Evolutionary conservation across 2,797 vertebrate genomes (phyloP).

Genomic region (Galaxias olidus): DNA sequence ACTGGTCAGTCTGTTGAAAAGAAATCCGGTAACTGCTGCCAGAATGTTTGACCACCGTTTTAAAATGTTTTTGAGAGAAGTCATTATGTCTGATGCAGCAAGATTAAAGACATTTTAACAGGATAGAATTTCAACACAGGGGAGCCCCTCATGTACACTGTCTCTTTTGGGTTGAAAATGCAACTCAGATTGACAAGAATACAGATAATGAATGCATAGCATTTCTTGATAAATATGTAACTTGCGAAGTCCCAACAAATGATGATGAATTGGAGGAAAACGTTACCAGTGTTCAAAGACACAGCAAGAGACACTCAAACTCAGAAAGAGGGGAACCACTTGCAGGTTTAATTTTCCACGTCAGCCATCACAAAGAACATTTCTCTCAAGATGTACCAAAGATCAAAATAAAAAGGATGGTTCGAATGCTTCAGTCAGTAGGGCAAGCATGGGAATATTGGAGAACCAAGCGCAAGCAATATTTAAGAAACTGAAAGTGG

Average conservation of each 20-base stretch:
- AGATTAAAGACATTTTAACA: conserved; percentile 15
- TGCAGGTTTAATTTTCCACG: too few species aligned
- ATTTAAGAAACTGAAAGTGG: too few species aligned
- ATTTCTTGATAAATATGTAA: conserved; percentile 16
- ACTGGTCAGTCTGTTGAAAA: conserved; percentile 16
- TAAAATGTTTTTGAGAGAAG: conserved; percentile 15
- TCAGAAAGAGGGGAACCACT: too few species aligned
- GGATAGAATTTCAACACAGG: conserved; percentile 2
- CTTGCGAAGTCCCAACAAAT: conserved; percentile 5
- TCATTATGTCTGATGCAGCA: conserved; percentile 9
- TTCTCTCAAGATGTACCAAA: too few species aligned
- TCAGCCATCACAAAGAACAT: too few species aligned
- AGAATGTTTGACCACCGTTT: conserved; percentile 34
- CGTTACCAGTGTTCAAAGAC: too few species aligned
- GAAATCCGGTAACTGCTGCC: conserved; percentile 24
- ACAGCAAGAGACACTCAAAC: too few species aligned
- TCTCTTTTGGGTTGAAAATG: conserved; percentile 9
- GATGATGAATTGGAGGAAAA: conserved; percentile 16
- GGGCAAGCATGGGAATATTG: too few species aligned
- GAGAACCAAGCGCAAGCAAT: too few species aligned
- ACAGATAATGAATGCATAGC: conserved; percentile 1
- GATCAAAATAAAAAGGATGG: too few species aligned
- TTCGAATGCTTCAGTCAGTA: too few species aligned
- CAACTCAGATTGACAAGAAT: not conserved
- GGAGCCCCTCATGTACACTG: conserved; percentile 18